These are phyloP conservation scores for Calliphora vicina DNA, from an alignment of 1,140 invertebrate genomes.

Conservation along the genomic window DNA sequence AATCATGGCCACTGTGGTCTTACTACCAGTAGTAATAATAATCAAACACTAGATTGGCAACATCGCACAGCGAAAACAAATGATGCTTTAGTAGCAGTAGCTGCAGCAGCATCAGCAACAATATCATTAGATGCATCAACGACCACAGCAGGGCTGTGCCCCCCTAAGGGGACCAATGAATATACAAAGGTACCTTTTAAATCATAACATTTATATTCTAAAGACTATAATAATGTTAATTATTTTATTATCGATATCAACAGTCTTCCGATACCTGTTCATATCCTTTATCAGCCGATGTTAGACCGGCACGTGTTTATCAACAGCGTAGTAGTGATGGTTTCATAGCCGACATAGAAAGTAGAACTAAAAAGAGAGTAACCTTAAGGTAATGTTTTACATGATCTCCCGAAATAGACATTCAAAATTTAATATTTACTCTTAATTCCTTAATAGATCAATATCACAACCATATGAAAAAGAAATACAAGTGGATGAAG, in stretches of 20 bases:
- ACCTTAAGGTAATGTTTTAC: constrained; percentile 72
- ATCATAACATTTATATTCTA: too few relatives aligned
- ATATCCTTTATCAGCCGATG: constrained; percentile 58
- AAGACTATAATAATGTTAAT: too few relatives aligned
- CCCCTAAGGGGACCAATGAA: constrained; percentile 22
- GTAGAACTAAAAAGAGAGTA: constrained; percentile 83
- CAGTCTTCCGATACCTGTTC: constrained; percentile 82
- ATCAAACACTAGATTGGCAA: constrained; percentile 7
- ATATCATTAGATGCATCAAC: constrained; percentile 57
- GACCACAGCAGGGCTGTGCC: constrained; percentile 51
- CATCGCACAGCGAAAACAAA: background rate
- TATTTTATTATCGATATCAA: too few relatives aligned
- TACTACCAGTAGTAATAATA: constrained; percentile 21
- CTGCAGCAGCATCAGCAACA: constrained; percentile 48
- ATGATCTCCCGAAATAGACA: background rate
- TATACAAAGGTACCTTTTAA: constrained; percentile 35
- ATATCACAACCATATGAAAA: constrained; percentile 67
- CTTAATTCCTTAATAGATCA: constrained; percentile 64
- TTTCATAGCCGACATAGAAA: constrained; percentile 81
- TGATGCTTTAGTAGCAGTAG: background rate
- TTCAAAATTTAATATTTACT: background rate
- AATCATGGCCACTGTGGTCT: constrained; percentile 32
- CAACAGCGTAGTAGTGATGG: constrained; percentile 62
- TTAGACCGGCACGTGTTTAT: constrained; percentile 36
- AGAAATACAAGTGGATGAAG: constrained; percentile 66